Evolutionary conservation across 2,888 invertebrate species (phyloP), one percentile per base, ranked within the genome.

Genomic region (Drosophila birchii): DNA sequence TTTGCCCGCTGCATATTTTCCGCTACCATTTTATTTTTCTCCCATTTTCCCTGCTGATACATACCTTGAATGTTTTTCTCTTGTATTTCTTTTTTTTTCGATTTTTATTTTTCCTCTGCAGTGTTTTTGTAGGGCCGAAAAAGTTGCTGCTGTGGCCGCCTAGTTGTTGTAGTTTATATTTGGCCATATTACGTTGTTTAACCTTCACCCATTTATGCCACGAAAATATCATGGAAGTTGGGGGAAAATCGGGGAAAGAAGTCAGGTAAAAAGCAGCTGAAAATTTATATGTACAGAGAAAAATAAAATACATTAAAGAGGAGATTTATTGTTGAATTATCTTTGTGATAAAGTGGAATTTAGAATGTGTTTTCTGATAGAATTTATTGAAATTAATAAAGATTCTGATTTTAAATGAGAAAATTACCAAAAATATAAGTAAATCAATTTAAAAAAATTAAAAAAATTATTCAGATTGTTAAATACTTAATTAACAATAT

Each of bases 201-300:
- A 86, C 84, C 88, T 84, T 88, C 76, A 84, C 84, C 84, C 62
- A 84, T 83, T 71, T 83, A 68, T 23, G 62, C 56, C 56, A 74
- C 67, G 36, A 68, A 75, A 68, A 68, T 47, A 58, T 39, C 56
- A 44, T n/a, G 32, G 64, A 74, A 39, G 53, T 39, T 74, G 56
- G 44, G 44, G 55, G 49, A 63, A 45, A 29, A 20, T 38, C 36
- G 16, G 45, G 0, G 14, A 51, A 43, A 60, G 54, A 67, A 55
- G 34, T 41, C 43, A 23, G 39, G 54, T 54, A 26, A 54, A 43
- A 61, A 75, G 54, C 54, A 47, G 57, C 23, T 32, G 63, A 72
- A 38, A 61, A 34, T 49, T 8, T 36, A 56, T 11, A n/a, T 51
- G 29, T 5, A 34, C 8, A 8, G 20, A 20, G 34, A 34, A 9